These are phyloP conservation scores for Lithophane socia DNA, from an alignment of 2,888 invertebrate genomes.

Conservation along the genomic window DNA sequence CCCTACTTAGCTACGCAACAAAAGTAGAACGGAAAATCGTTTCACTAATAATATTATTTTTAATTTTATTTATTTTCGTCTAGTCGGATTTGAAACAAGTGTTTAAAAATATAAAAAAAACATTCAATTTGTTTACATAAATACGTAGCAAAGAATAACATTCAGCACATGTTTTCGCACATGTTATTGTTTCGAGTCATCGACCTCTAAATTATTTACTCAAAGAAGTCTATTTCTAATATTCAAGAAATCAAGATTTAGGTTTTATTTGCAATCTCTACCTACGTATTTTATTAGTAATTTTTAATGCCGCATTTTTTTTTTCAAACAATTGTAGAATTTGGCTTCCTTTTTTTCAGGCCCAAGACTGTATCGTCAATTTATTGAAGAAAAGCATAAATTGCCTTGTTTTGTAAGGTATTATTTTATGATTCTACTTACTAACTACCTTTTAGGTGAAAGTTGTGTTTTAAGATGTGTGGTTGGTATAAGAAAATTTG, in stretches of 20 bases:
- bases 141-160: conserved; percentile 32
- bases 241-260: not conserved
- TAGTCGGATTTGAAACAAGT: not conserved
- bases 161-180: conserved; percentile 23
- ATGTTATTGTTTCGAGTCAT: conserved; percentile 46
- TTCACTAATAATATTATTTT: not conserved
- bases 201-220: conserved; percentile 27
- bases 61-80: not conserved
- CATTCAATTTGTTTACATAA: conserved; percentile 15
- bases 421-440: no score
- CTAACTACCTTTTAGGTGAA: no score
- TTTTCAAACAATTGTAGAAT: no score
- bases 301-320: not conserved
- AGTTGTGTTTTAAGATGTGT: no score
- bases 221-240: conserved; percentile 28
- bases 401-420: no score
- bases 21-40: not conserved
- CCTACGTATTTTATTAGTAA: not conserved
- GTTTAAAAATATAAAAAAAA: not conserved
- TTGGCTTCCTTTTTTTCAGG: no score
- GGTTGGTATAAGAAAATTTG: not conserved
- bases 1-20: not conserved
- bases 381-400: no score
- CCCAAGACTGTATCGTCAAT: no score
- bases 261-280: not conserved